Evolutionary conservation across 2,888 invertebrate species (phyloP).

Genomic region (Lasioglossum leucozonium): DNA sequence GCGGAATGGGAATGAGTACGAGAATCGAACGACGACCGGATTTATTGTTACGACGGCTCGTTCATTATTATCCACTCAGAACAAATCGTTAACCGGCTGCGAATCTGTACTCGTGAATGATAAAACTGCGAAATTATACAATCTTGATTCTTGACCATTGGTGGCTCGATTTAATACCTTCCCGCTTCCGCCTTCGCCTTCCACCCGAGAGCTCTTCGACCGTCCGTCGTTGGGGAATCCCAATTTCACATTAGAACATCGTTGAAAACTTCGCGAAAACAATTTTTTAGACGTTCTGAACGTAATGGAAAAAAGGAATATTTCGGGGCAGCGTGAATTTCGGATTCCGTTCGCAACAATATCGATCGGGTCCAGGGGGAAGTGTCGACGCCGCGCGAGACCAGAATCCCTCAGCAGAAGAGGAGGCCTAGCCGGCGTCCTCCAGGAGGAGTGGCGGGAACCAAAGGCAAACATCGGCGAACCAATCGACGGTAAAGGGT

Average conservation of each 20-base stretch:
- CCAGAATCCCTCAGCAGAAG: neutral
- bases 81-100: slow-evolving; percentile 66
- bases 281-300: no score
- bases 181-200: neutral
- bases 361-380: neutral
- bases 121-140: slow-evolving; percentile 78
- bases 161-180: neutral
- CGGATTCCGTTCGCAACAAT: neutral
- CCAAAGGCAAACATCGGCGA: slow-evolving; percentile 74
- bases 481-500: slow-evolving; percentile 79
- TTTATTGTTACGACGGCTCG: slow-evolving; percentile 69
- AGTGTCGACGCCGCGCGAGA: neutral
- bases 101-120: slow-evolving; percentile 76
- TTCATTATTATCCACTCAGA: slow-evolving; percentile 67
- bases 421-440: slow-evolving; percentile 25
- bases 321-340: neutral
- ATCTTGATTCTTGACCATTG: slow-evolving; percentile 76
- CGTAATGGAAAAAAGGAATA: no score
- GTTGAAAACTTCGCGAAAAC: no score
- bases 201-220: no score
- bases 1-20: slow-evolving; percentile 43
- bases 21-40: slow-evolving; percentile 60
- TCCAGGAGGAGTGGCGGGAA: slow-evolving; percentile 74
- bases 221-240: no score
- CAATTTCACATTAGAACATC: no score